A percentile compares a stretch with the other conserved stretches of the same genome.
phyloP scores from a whole-genome alignment of 64 coral and sea anemone species.

The Stylophora pistillata region DNA sequence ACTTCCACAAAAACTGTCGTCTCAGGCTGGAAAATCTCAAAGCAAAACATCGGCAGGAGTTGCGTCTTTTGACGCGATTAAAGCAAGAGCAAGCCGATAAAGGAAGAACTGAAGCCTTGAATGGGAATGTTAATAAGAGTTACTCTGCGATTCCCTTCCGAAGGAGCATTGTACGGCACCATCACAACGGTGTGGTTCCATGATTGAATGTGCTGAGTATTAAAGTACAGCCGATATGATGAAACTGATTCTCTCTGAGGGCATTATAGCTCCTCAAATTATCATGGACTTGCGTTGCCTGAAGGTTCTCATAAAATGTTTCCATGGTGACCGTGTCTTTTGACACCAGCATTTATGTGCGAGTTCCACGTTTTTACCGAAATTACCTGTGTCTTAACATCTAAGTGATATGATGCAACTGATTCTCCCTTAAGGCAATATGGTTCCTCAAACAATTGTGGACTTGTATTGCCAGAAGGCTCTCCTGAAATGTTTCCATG shows the following conservation, averaged over 20 bases:
- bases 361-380: too few relatives aligned
- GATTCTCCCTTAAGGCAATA: not conserved
- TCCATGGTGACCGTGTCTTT: too few relatives aligned
- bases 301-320: too few relatives aligned
- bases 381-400: too few relatives aligned
- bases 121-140: not conserved
- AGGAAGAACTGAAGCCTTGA: not conserved
- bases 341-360: too few relatives aligned
- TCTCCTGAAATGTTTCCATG: too few relatives aligned
- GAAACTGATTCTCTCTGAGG: not conserved
- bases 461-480: too few relatives aligned
- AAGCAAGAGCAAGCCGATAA: slow-evolving; percentile 61
- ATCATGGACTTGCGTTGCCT: too few relatives aligned
- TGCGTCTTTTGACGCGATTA: slow-evolving; percentile 43
- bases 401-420: not conserved
- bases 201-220: not conserved
- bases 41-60: slow-evolving; percentile 72
- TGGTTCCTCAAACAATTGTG: too few relatives aligned
- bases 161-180: not conserved
- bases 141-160: not conserved
- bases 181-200: not conserved
- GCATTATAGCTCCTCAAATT: too few relatives aligned
- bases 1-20: slow-evolving; percentile 74
- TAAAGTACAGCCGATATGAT: not conserved
- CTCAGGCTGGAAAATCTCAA: slow-evolving; percentile 45